A percentile compares a stretch with the other conserved stretches of the same genome.
These are phyloP conservation scores for Linepithema humile DNA, from an alignment of 1,140 invertebrate genomes.

Conservation along the genomic window DNA sequence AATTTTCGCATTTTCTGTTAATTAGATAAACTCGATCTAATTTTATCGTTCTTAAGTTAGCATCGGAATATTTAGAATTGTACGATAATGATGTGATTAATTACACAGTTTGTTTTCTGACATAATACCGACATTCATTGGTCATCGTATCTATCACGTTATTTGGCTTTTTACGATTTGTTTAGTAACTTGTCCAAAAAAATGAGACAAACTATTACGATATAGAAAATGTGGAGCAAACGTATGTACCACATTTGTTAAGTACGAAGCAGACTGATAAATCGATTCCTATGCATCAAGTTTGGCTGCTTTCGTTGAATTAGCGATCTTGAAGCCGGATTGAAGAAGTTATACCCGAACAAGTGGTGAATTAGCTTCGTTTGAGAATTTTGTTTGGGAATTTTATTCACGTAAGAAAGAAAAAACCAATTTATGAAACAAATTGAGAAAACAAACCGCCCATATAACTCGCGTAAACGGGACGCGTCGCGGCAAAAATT, in stretches of 20 bases:
- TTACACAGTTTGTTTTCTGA: conserved; percentile 2
- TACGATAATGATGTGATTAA: conserved; percentile 20
- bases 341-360: neutral
- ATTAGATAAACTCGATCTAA: neutral
- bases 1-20: conserved; percentile 6
- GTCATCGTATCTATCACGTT: conserved; percentile 5
- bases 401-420: conserved; percentile 29
- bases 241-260: conserved; percentile 24
- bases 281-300: conserved; percentile 40
- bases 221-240: conserved; percentile 18
- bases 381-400: neutral
- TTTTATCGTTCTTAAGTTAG: conserved; percentile 13
- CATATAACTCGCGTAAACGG: conserved; percentile 56
- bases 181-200: conserved; percentile 28
- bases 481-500: conserved; percentile 30
- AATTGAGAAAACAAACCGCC: conserved; percentile 66
- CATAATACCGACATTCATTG: conserved; percentile 11
- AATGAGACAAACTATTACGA: conserved; percentile 9
- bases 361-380: conserved; percentile 27
- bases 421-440: conserved; percentile 13
- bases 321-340: conserved; percentile 2
- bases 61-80: conserved; percentile 3
- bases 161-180: conserved; percentile 17
- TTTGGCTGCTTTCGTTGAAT: conserved; percentile 35
- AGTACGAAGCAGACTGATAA: conserved; percentile 53